Conservation (phyloP, 2,113 vertebrate genomes). For the Apteryx owenii region DNA sequence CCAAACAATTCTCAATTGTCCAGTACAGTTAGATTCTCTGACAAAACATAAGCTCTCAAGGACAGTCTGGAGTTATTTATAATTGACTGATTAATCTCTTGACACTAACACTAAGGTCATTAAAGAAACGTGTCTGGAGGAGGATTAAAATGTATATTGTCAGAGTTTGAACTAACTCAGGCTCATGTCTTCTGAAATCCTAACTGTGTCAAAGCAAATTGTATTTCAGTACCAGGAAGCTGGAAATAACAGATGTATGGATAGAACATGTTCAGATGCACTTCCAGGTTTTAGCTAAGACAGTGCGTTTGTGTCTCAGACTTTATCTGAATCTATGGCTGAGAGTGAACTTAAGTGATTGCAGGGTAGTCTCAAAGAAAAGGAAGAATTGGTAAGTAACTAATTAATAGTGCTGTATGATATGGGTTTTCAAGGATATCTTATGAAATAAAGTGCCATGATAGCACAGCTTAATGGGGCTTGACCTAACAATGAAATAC, state of each 20-base stretch:
- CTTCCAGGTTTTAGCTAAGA: neutral
- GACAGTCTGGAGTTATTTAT: constrained; percentile 17
- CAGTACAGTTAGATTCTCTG: neutral
- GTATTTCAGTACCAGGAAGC: neutral
- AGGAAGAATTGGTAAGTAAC: neutral
- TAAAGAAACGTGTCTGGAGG: constrained; percentile 15
- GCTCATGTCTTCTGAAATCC: neutral
- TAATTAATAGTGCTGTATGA: neutral
- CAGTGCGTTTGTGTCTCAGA: neutral
- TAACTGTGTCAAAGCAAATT: neutral
- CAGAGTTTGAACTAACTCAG: neutral
- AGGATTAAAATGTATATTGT: neutral
- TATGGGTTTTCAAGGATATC: neutral
- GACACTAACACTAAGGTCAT: neutral
- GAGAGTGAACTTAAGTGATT: neutral
- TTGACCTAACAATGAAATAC: neutral
- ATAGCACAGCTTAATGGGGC: neutral
- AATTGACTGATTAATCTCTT: constrained; percentile 10
- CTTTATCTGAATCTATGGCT: neutral
- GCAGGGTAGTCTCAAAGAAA: neutral
- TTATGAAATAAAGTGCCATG: neutral
- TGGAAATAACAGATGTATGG: neutral
- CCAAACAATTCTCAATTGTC: neutral
- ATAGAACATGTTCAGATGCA: neutral
- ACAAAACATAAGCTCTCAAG: neutral